Percentiles rank a stretch among this genome's conserved stretches.
Evolutionary conservation across 2,113 vertebrate genomes (phyloP).

Genomic region (Catharus fuscescens): DNA sequence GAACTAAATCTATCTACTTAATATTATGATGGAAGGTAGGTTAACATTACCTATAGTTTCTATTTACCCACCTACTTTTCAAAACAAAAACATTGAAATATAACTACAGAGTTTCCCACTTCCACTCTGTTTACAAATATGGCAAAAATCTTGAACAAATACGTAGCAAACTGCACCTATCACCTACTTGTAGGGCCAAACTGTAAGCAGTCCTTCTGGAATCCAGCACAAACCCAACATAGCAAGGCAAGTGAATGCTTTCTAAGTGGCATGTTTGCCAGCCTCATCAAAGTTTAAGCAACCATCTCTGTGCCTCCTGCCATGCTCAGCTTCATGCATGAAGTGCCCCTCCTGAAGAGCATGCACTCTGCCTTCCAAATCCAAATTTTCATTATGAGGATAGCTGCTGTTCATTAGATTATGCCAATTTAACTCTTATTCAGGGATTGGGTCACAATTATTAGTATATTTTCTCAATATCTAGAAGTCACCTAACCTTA

Average conservation of each 20-base stretch:
- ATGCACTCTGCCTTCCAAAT: background rate
- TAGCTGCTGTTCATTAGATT: background rate
- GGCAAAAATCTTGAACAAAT: background rate
- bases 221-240: background rate
- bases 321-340: background rate
- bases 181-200: background rate
- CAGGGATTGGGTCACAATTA: fast-evolving
- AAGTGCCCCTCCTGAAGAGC: background rate
- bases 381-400: background rate
- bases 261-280: background rate
- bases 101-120: background rate
- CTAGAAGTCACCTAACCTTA: background rate
- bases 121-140: background rate
- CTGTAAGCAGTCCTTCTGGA: background rate
- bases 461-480: background rate
- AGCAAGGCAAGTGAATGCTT: background rate
- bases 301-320: background rate
- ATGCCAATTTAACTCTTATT: background rate
- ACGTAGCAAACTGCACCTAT: background rate
- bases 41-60: conserved; percentile 72
- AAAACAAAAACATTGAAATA: background rate
- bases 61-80: conserved; percentile 55
- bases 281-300: background rate
- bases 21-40: conserved; percentile 68
- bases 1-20: conserved; percentile 76